Evolutionary conservation across 2,797 vertebrate genomes (phyloP).

Genomic region (Eulemur rubriventer): DNA sequence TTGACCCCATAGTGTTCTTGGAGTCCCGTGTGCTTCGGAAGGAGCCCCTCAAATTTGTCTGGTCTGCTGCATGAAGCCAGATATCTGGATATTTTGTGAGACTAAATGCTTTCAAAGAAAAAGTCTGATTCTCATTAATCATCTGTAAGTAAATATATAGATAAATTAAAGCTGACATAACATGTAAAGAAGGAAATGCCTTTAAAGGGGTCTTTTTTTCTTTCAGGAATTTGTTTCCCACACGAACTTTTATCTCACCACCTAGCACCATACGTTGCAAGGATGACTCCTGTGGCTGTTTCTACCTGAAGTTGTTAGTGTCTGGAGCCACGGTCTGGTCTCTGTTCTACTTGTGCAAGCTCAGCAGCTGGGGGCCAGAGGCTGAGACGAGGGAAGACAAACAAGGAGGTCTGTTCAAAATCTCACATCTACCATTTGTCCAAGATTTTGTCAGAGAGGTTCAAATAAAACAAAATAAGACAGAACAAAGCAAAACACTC

Average conservation of each 20-base stretch:
- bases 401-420: neutral
- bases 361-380: neutral
- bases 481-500: neutral
- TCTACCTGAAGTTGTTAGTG: neutral
- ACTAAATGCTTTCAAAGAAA: neutral
- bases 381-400: neutral
- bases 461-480: neutral
- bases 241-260: neutral
- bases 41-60: neutral
- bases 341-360: neutral
- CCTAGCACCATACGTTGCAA: neutral
- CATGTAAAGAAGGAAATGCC: neutral
- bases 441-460: neutral
- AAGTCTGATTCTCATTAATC: neutral
- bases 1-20: neutral
- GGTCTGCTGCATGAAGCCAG: neutral
- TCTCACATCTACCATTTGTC: neutral
- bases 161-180: neutral
- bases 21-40: neutral
- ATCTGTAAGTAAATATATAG: neutral
- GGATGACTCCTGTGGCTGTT: neutral
- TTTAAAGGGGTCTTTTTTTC: neutral
- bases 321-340: too few species aligned
- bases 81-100: neutral
- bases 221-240: neutral